Evolutionary conservation across 2,888 invertebrate genomes (phyloP), one percentile per base, ranked within the genome.

Genomic region (Hypomecis punctinalis): DNA sequence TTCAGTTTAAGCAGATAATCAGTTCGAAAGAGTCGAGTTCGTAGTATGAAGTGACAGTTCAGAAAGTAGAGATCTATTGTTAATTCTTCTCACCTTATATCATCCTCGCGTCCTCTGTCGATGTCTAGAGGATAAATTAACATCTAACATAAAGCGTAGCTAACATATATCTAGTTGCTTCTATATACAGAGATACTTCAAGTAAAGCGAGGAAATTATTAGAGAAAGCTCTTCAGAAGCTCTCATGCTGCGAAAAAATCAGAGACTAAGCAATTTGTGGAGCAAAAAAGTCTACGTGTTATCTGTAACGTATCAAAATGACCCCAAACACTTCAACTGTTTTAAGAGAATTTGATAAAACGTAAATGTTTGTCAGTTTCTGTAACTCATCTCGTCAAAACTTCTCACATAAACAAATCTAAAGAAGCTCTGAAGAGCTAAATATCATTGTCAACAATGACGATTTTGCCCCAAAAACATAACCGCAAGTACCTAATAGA

Each of bases 61-160:
- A 69, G 71, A 69, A 59, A 67, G 61, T 47, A 69, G 58, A 63
- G 58, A 69, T 68, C 73, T 74, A 75, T 76, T 72, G 67, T 58
- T 58, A 67, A 77, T 82, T 74, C 67, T 60, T 84, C 88, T 88
- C 85, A 88, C 88, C 88, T 88, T 79, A 60, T 10, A 51, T 63
- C 48, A 72, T 86, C 85, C 81, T 74, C 69, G 68, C 6, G 71
- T 84, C 82, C 82, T 76, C 79, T 70, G 77, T 67, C 74, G 82
- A 73, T 75, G 76, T 80, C 84, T 85, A 85, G 76, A 82, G 82
- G 80, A 82, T 76, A 83, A 83, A 85, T 76, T 76, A 77, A 78
- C 77, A 73, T 78, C 86, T 83, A 88, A 83, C 78, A 81, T 77
- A 72, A 80, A 83, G 82, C 80, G 71, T 69, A 72, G 68, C 78